Evolutionary conservation across 2,113 vertebrate genomes (phyloP), one percentile per base, ranked within the genome.

Genomic region (Ardeotis arabs): DNA sequence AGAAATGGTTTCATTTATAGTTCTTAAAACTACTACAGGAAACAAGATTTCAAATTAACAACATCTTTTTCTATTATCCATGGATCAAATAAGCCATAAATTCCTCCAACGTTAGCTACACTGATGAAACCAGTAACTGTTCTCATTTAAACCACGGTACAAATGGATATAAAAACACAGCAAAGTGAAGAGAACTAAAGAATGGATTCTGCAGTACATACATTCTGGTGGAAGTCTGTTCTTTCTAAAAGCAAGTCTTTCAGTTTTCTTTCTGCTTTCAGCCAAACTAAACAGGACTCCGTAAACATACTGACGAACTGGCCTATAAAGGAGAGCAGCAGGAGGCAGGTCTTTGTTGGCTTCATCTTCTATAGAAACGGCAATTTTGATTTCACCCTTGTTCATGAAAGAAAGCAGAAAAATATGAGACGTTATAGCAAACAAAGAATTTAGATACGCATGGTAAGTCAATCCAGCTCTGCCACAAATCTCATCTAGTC

Each of bases 371-470:
- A 99, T 98, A 98, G 98, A 99, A 98, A 99, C 99, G 2, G 99
- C 98, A 91, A 99, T 98, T 98, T 99, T 99, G 92, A 99, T 99
- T 98, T 99, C 99, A 96, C 99, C 99, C 99, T 99, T 99, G 97
- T 96, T 91, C 93, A 96, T 64, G 87, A 95, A 98, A 98, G 95
- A 97, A 97, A 98, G 96, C 84, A 98, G 96, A 97, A 98, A 97
- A 97, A 97, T 58, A 92, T 17, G 87, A 96, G 78, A 92, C n/a
- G 92, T 97, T 96, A 98, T 28, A 88, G 73, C 37, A 89, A 97
- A 95, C 91, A 95, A 91, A 96, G 94, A 39, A 67, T 70, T 90
- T 39, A 85, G n/a, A 11, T 62, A 88, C 45, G 95, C 91, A 96
- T 4, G 19, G 60, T 67, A 90, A 87, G 41, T 93, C 88, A 75